Base-by-base conservation (phyloP, 2,888 invertebrate species). In the Dermolepida albohirtum region DNA sequence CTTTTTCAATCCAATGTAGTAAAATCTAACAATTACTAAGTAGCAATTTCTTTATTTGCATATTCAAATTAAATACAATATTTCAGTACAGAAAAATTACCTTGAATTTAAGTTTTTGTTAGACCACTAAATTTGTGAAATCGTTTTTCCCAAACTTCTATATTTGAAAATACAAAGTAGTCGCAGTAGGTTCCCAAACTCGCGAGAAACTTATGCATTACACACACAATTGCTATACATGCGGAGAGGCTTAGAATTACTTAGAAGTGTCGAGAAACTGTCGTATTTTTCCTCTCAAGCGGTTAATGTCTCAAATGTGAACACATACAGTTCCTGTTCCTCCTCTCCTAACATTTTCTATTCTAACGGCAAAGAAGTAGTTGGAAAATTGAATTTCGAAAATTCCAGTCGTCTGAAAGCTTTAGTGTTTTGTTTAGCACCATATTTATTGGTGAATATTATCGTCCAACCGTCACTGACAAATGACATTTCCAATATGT, bases 351-450 rank as follows among this genome's bases (percentile, higher is more conserved):
- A 39, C 39, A 17, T 40, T 17, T n/a, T 17, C 16, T 17, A 16
- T 16, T 17, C 11, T 43, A 65, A 55, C 55, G 43, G 40, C 41
- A 40, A 64, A 43, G 43, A 43, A 55, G 14, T 54, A 55, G 54
- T 54, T 54, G 12, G 65, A 55, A 49, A 55, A 65, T 65, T 51
- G 54, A 65, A 65, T 29, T 65, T 54, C 54, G 47, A 54, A 65
- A 55, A 44, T 47, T 54, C 39, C 55, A 54, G 40, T 54, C 54
- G 16, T 12, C 40, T 40, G 29, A 54, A 54, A 54, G 54, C 54
- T 54, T 54, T 54, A 16, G 12, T 16, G 41, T 54, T 40, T 16
- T 39, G 40, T 40, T 17, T 40, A 17, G 8, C 11, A 40, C 40
- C 40, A 5, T 39, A 39, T 39, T 39, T 40, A 40, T 39, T 29